These are phyloP conservation scores for Drosophila subquinaria DNA, from an alignment of 2,888 invertebrate species.

Conservation along the genomic window DNA sequence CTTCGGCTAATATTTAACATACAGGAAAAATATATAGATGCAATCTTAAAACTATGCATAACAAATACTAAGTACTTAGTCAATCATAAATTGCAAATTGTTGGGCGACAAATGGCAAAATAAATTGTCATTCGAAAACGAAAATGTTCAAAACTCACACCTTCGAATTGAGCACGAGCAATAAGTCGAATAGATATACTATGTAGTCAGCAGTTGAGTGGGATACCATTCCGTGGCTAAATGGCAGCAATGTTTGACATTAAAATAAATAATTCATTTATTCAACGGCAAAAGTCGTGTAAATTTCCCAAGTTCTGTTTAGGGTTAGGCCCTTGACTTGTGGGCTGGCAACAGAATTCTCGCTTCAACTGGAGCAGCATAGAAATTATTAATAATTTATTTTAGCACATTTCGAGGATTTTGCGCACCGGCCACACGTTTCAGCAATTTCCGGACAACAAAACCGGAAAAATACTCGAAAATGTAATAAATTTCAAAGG, in stretches of 20 bases:
- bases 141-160: slow-evolving; percentile 35
- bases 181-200: slow-evolving; percentile 30
- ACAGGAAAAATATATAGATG: neutral
- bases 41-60: slow-evolving; percentile 13
- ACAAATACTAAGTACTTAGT: slow-evolving; percentile 38
- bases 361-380: slow-evolving; percentile 31
- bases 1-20: too few relatives aligned
- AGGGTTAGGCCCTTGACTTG: slow-evolving; percentile 23
- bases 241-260: slow-evolving; percentile 57
- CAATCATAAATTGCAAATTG: slow-evolving; percentile 44
- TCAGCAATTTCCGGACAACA: slow-evolving; percentile 78
- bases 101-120: slow-evolving; percentile 52
- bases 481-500: slow-evolving; percentile 77
- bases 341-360: slow-evolving; percentile 13
- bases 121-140: slow-evolving; percentile 55
- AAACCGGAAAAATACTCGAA: slow-evolving; percentile 80
- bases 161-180: slow-evolving; percentile 12
- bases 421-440: slow-evolving; percentile 75
- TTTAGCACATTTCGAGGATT: slow-evolving; percentile 75
- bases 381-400: slow-evolving; percentile 81
- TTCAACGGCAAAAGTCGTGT: slow-evolving; percentile 52
- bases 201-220: slow-evolving; percentile 36
- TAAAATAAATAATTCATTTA: slow-evolving; percentile 78
- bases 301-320: slow-evolving; percentile 43
- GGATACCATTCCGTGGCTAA: slow-evolving; percentile 20